Evolutionary conservation across 1,140 invertebrate genomes (phyloP), one percentile per base, ranked within the genome.

Genomic region (Archivesica marissinica): DNA sequence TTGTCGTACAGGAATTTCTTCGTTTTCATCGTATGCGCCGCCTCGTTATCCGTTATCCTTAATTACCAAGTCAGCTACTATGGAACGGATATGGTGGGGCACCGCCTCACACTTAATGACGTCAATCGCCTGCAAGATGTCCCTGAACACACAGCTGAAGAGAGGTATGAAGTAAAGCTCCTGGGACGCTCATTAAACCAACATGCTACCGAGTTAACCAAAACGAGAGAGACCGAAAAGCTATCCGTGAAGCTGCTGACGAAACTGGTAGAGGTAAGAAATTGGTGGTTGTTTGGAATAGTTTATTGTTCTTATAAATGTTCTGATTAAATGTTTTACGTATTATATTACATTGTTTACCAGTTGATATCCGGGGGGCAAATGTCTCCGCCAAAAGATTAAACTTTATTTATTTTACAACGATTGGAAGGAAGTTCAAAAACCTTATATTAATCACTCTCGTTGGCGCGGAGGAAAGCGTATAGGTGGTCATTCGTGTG

Each of bases 21-120:
- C 41, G 6, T 72, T n/a, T 28, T 72, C 28, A 72, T 72, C 11
- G 2, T 72, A 30, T 72, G 20, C 20, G 41, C 50, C 4, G 68
- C 68, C 39, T 28, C 44, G 7, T 7, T 72, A 7, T 72, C 68
- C 2, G 39, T 72, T 1, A 25, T 72, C 2, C 50, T 72, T 17
- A 72, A 72, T 41, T 50, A 38, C 41, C 68, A 72, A 72, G 50
- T 72, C 11, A 72, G 68, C 28, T 72, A 72, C 38, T 33, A 72
- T 72, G 68, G 68, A 15, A 23, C 39, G 2, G 20, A 11, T 2
- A 59, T 72, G 0, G 44, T 47, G 4, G 68, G 50, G 25, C 68
- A 72, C 13, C 41, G 68, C 0, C 6, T 47, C 11, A 1, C n/a
- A 20, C n/a, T 47, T 33, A 23, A 33, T 11, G 68, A 72, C 30